Base-by-base conservation (phyloP, 2,797 vertebrate genomes). In the Apodemus agrarius region DNA sequence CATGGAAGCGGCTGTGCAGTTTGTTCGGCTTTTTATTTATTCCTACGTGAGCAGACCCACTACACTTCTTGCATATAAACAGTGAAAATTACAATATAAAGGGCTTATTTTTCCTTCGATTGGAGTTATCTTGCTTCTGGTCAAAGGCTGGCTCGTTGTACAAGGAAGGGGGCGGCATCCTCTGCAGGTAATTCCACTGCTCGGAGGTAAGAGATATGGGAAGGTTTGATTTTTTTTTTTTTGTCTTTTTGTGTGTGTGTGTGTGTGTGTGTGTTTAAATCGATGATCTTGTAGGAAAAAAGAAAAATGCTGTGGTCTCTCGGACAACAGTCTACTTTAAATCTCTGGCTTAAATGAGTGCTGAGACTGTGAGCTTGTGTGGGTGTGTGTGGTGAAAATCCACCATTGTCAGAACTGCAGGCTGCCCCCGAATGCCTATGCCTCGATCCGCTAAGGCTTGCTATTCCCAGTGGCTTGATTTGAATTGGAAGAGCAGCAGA, bases 31-130 rank as follows among this genome's bases (percentile, higher is more conserved):
- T 98, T 97, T 99, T 98, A 98, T 99, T 98, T 98, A 98, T 98
- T 98, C 98, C 98, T 99, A 98, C 98, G 98, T 98, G 98, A 98
- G 98, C 98, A 98, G 97, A 98, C 69, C 98, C 98, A 85, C 98
- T 98, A 89, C 98, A 97, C 98, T 98, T 97, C 98, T 98, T 97
- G 98, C 98, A 97, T 97, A 97, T 95, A 97, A 98, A 98, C 98
- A 98, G 97, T 97, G 98, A 97, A 96, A 97, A 98, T 98, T 82
- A 93, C 98, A 97, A 96, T n/a, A 96, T 90, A 97, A 98, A 98
- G 97, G 98, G 98, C 90, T 96, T 97, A 85, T 90, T 96, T 85
- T 79, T 79, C 86, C 97, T 96, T 98, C 90, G 97, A 96, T 67
- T 96, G 98, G 98, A 98, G 97, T 98, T 96, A 97, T 88, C 90